Percentiles rank a stretch among this genome's conserved stretches.
Evolutionary conservation across 1,140 invertebrate species (phyloP).

Genomic region (Zaprionus davidi): DNA sequence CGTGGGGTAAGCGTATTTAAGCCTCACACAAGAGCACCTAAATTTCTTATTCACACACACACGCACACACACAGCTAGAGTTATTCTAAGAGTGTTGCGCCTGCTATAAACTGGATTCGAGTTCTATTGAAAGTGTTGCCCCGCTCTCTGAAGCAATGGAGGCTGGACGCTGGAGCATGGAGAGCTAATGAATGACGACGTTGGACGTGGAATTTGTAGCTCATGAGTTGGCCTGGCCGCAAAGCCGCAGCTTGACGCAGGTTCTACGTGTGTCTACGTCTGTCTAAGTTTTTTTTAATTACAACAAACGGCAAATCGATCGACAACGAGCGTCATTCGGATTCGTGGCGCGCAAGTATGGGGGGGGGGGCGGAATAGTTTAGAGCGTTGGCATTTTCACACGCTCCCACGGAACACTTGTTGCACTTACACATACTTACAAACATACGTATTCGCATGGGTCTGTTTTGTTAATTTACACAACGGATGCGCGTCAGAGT

Average conservation of each 20-base stretch:
- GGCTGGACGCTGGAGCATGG: constrained; percentile 5
- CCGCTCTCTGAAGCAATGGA: constrained; percentile 16
- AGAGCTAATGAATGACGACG: constrained; percentile 73
- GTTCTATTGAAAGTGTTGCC: constrained; percentile 79
- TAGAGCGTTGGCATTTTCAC: constrained; percentile 72
- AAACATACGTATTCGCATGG: neutral
- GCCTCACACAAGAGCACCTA: constrained; percentile 10
- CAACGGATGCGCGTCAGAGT: constrained; percentile 69
- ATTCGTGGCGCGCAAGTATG: neutral
- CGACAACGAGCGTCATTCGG: constrained; percentile 53
- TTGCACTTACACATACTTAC: constrained; percentile 19
- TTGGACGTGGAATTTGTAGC: constrained; percentile 75
- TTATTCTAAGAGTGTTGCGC: constrained; percentile 43
- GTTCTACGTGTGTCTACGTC: constrained; percentile 56
- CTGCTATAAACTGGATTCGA: constrained; percentile 69
- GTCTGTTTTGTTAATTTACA: constrained; percentile 22
- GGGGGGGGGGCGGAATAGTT: constrained; percentile 57
- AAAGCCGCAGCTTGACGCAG: constrained; percentile 32
- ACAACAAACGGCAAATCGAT: constrained; percentile 64
- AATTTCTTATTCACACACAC: constrained; percentile 13
- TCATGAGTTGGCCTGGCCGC: constrained; percentile 62
- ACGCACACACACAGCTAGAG: constrained; percentile 12
- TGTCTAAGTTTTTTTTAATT: constrained; percentile 70
- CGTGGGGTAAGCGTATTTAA: constrained; percentile 9
- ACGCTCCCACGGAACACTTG: constrained; percentile 58